Base-by-base conservation (phyloP, 2,113 vertebrate genomes). In the Semnornis frantzii region DNA sequence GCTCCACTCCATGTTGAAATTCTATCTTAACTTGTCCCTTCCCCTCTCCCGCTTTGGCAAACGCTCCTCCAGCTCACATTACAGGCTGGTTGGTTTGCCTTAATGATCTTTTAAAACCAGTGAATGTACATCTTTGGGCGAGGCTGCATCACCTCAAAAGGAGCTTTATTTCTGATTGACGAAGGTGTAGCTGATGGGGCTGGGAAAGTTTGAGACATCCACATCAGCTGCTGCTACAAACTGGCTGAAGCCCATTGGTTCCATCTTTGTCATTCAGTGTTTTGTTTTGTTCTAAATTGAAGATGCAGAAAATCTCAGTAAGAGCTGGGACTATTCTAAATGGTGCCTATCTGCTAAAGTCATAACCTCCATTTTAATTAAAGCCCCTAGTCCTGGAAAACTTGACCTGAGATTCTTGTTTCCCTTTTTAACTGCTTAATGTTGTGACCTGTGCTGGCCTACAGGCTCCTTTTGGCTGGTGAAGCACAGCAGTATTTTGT, bases 331-430 rank as follows among this genome's bases (percentile, higher is more conserved):
- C 58, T n/a, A 6, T 30, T 17, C 48, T 58, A 44, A 87, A 34
- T 0, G 3, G n/a, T 28, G 58, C 14, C 50, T 60, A 37, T 42
- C 74, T 73, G 33, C 85, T 90, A 4, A 71, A 90, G 54, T 33
- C 76, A 75, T 31, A 87, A 83, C 65, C 82, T 87, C 69, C 33
- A 31, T 81, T 90, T 91, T 94, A 94, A 94, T 86, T 83, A 62
- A 92, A 65, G 79, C 24, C 55, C 6, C 8, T n/a, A 10, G 34
- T 59, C 94, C 12, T 74, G 91, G 62, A 84, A 87, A 69, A 57
- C 24, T 44, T 59, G 44, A 81, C 73, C 82, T n/a, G 65, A 63
- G 54, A 30, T 55, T 63, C 63, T 88, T 42, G 9, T 88, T 89
- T 71, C 48, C 21, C 30, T 62, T 62, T 82, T 76, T 37, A n/a